Conservation (phyloP, 2,797 vertebrate species). For the Acrossocheilus wenchowensis region DNA sequence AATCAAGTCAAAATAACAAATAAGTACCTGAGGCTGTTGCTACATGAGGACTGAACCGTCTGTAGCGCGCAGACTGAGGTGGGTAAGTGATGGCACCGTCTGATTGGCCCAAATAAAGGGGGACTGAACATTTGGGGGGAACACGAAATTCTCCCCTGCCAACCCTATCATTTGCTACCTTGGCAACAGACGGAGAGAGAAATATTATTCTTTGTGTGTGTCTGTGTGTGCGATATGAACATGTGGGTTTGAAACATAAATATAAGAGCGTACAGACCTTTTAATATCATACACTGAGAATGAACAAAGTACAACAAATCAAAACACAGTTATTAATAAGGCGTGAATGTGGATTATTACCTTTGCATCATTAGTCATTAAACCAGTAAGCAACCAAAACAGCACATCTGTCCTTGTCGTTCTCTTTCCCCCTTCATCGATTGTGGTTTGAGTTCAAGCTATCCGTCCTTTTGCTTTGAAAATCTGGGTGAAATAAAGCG, state of each 20-base stretch:
- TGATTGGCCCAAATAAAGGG: constrained; percentile 75
- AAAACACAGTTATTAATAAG: constrained; percentile 10
- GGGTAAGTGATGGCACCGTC: constrained; percentile 69
- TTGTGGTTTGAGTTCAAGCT: constrained; percentile 57
- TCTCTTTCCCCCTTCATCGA: constrained; percentile 1
- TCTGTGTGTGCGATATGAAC: constrained; percentile 23
- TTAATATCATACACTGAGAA: not conserved
- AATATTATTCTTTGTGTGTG: constrained; percentile 64
- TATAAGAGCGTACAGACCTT: not conserved
- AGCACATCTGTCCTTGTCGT: not conserved
- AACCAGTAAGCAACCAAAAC: not conserved
- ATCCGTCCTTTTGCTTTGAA: constrained; percentile 57
- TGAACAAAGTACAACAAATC: not conserved
- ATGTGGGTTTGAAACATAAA: constrained; percentile 18
- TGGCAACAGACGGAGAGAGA: constrained; percentile 75
- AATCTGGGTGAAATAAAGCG: constrained; percentile 67
- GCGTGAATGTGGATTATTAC: not conserved
- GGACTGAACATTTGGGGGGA: constrained; percentile 71
- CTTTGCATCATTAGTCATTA: not conserved
- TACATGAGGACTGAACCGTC: constrained; percentile 33
- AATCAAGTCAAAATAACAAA: constrained; percentile 43
- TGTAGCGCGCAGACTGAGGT: constrained; percentile 68
- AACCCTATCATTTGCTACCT: constrained; percentile 81
- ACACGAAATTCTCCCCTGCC: constrained; percentile 71
- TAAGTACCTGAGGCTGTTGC: constrained; percentile 32